Evolutionary conservation across 64 coral and sea anemone genomes (phyloP).

Genomic region (Stylophora pistillata): DNA sequence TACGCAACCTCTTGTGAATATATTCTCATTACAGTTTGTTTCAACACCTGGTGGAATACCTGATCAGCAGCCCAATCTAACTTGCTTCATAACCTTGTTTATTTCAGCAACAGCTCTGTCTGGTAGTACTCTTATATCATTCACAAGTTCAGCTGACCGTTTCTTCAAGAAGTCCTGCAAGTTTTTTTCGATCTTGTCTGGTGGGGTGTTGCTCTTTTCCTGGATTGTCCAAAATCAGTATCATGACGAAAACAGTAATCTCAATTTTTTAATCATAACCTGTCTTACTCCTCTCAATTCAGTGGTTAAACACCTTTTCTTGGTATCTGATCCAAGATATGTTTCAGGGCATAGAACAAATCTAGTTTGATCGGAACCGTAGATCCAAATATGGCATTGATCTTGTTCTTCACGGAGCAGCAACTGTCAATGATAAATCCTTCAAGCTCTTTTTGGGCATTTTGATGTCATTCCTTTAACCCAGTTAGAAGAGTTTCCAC

Average conservation of each 20-base stretch:
- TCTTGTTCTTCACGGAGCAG: conserved; percentile 26
- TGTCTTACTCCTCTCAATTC: conserved; percentile 1
- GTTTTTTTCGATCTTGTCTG: conserved; percentile 19
- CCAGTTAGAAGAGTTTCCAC: conserved; percentile 2
- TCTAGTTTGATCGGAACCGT: conserved; percentile 9
- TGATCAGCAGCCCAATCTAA: conserved; percentile 55
- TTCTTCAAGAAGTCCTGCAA: conserved; percentile 9
- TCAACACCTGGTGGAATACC: conserved; percentile 44
- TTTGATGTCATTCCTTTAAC: conserved; percentile 12
- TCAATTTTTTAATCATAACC: conserved; percentile 13
- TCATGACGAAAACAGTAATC: background rate
- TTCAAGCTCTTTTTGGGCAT: background rate
- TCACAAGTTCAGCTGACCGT: conserved; percentile 5
- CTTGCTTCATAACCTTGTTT: conserved; percentile 49
- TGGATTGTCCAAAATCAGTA: conserved; percentile 12
- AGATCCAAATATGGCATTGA: conserved; percentile 31
- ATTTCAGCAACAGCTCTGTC: conserved; percentile 44
- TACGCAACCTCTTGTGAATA: conserved; percentile 42
- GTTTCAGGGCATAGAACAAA: conserved; percentile 51
- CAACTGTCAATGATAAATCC: conserved; percentile 53
- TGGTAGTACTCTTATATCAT: conserved; percentile 31
- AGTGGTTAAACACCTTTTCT: conserved; percentile 22
- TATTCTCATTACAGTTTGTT: conserved; percentile 53
- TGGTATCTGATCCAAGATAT: conserved; percentile 11
- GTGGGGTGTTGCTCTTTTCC: conserved; percentile 23